Conservation (phyloP, 2,888 invertebrate genomes). For the Oscheius myriophilus region DNA sequence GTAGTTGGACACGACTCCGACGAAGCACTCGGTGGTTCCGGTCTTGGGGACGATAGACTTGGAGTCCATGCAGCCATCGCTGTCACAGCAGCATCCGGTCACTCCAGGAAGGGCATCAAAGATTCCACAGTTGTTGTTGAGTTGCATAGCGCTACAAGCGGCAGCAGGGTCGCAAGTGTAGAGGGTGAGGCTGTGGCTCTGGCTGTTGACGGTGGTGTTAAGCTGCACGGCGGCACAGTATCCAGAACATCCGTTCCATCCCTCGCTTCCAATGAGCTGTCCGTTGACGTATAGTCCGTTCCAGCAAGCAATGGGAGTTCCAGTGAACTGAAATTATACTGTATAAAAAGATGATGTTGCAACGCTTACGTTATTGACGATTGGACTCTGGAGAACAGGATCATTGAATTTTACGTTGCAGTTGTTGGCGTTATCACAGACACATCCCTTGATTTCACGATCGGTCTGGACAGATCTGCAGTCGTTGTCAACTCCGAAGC, state of each 20-base stretch:
- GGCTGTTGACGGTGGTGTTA: slow-evolving; percentile 35
- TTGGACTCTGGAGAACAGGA: slow-evolving; percentile 12
- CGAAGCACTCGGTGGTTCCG: slow-evolving; percentile 45
- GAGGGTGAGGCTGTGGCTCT: slow-evolving; percentile 25
- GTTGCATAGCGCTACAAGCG: slow-evolving; percentile 39
- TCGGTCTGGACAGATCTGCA: slow-evolving; percentile 38
- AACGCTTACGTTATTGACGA: background rate
- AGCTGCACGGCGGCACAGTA: slow-evolving; percentile 40
- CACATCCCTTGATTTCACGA: slow-evolving; percentile 40
- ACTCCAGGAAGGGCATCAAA: slow-evolving; percentile 34
- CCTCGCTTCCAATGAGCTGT: slow-evolving; percentile 14
- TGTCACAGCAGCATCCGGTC: slow-evolving; percentile 51
- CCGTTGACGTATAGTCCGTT: slow-evolving; percentile 44
- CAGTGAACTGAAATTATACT: background rate
- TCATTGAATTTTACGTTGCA: slow-evolving; percentile 37
- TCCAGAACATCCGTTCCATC: slow-evolving; percentile 45
- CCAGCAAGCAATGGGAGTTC: slow-evolving; percentile 36
- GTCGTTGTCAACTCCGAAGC: slow-evolving; percentile 46
- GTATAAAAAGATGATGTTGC: slow-evolving; percentile 25
- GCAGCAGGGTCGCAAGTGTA: slow-evolving; percentile 48
- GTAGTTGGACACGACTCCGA: slow-evolving; percentile 33
- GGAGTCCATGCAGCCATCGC: slow-evolving; percentile 46
- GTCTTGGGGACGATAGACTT: slow-evolving; percentile 39
- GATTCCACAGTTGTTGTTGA: slow-evolving; percentile 38
- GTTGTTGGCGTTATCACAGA: slow-evolving; percentile 42